Conservation (phyloP, 2,797 vertebrate genomes). For the Emys orbicularis region DNA sequence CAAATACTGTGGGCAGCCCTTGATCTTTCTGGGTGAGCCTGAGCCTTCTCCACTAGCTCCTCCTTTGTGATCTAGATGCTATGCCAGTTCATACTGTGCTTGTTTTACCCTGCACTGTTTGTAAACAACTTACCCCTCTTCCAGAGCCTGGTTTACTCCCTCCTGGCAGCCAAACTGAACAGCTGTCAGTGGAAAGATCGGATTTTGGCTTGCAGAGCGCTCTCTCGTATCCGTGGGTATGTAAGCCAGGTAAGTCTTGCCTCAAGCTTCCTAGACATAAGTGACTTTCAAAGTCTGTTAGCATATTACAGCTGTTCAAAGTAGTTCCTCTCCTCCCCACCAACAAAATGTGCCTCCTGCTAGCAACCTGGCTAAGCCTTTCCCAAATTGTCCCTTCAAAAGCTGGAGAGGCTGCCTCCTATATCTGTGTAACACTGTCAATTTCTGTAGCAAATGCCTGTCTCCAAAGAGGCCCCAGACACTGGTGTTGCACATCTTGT, state of each 20-base stretch:
- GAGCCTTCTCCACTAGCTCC: neutral
- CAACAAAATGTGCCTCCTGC: neutral
- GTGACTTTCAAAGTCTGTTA: neutral
- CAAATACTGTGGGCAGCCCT: neutral
- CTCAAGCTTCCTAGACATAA: neutral
- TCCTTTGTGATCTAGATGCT: neutral
- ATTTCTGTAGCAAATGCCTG: neutral
- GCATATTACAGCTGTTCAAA: neutral
- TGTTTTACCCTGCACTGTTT: neutral
- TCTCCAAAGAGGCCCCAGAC: neutral
- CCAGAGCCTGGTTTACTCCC: constrained; percentile 81
- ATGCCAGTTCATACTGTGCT: too few species aligned
- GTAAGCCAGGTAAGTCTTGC: constrained; percentile 77
- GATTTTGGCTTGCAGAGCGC: constrained; percentile 76
- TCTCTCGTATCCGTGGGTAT: constrained; percentile 74
- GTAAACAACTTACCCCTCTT: neutral
- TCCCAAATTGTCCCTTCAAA: neutral
- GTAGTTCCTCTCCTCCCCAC: neutral
- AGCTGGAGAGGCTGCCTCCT: neutral
- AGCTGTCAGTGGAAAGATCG: constrained; percentile 79
- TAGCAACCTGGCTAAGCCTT: neutral
- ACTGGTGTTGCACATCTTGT: neutral
- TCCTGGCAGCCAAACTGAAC: constrained; percentile 82
- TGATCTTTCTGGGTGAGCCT: neutral
- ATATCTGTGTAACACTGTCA: neutral